These are phyloP conservation scores for Hyalella azteca DNA, from an alignment of 2,888 invertebrate species.

Conservation along the genomic window DNA sequence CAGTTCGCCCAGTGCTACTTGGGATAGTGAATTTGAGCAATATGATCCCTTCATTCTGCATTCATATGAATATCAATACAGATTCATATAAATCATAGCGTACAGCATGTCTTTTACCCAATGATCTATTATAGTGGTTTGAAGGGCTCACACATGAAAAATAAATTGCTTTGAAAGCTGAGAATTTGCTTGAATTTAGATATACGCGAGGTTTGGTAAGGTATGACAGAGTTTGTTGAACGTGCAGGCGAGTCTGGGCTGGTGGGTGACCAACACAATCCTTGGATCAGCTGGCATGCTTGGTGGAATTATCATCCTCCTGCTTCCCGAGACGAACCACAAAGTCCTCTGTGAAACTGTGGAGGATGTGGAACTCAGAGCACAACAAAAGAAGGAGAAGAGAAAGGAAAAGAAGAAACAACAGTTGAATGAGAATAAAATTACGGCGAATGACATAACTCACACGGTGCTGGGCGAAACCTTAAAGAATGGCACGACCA, in stretches of 20 bases:
- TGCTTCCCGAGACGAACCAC: slow-evolving; percentile 45
- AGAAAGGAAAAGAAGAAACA: slow-evolving; percentile 4
- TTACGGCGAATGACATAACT: background rate
- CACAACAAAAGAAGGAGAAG: background rate
- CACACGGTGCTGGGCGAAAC: background rate
- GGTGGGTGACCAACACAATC: slow-evolving; percentile 38
- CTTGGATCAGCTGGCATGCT: slow-evolving; percentile 44
- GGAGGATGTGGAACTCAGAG: slow-evolving; percentile 43
- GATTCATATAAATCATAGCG: too few species aligned
- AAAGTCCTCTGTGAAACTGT: slow-evolving; percentile 45
- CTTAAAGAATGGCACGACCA: background rate
- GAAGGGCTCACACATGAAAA: too few species aligned
- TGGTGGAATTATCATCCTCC: slow-evolving; percentile 24
- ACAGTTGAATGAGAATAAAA: background rate
- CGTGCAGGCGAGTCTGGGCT: slow-evolving; percentile 39
- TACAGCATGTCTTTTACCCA: too few species aligned
- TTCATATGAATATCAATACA: too few species aligned
- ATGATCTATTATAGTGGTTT: too few species aligned
- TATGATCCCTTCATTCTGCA: too few species aligned
- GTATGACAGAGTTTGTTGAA: too few species aligned
- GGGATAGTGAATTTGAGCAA: too few species aligned
- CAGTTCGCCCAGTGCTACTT: too few species aligned
- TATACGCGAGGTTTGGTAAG: too few species aligned
- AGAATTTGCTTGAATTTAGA: too few species aligned
- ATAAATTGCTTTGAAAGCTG: too few species aligned